phyloP scores from a whole-genome alignment of 2,888 invertebrate species.

The Orchestes rusci region DNA sequence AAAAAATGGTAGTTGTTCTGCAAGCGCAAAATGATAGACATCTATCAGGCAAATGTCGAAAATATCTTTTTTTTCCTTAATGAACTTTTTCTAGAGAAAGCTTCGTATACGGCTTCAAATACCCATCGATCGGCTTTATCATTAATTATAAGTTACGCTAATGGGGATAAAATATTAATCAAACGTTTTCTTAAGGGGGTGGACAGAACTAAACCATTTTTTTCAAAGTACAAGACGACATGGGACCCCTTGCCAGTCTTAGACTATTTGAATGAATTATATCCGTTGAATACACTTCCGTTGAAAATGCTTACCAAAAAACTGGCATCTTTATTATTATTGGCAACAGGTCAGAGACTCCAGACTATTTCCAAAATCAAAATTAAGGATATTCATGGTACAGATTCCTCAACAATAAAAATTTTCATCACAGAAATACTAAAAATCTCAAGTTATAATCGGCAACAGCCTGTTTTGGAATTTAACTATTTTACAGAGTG shows the following conservation, averaged over 20 bases:
- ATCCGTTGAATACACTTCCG: neutral
- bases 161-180: neutral
- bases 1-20: neutral
- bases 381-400: neutral
- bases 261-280: neutral
- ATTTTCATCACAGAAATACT: neutral
- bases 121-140: neutral
- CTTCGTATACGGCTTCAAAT: neutral
- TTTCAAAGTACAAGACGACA: neutral
- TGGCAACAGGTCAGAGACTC: neutral
- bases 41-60: neutral
- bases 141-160: neutral
- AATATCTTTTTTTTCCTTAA: neutral
- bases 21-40: neutral
- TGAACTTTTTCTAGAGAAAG: neutral
- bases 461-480: neutral
- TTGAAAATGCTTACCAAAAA: neutral
- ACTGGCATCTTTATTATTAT: neutral
- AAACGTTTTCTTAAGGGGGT: neutral
- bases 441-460: neutral
- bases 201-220: neutral
- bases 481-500: neutral
- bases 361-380: neutral
- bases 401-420: neutral
- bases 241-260: neutral